Base-by-base conservation (phyloP, 2,113 vertebrate species). In the Hippocampus barbouri region DNA sequence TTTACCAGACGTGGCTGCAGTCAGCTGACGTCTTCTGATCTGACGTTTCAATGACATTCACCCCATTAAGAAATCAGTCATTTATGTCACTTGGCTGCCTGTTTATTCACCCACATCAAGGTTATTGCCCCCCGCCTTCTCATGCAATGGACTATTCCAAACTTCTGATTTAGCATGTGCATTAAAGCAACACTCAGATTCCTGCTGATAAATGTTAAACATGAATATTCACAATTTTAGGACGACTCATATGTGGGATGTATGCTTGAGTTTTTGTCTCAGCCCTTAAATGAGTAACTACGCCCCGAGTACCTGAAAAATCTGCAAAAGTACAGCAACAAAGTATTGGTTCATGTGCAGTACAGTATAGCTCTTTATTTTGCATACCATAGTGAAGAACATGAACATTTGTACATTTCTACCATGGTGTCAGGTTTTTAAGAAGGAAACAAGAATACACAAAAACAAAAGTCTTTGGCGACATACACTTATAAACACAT, bases 391-490 rank as follows among this genome's bases (percentile, higher is more conserved):
- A 77, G 68, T 74, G 66, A 80, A 85, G 64, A 70, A 89, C 79
- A 89, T 77, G 49, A 15, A 78, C 57, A 81, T 70, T 71, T 63
- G 54, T 79, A 12, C 51, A 82, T 59, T 84, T 56, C 60, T 72
- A 76, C 15, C 56, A 80, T 56, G 21, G 68, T 20, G 43, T 78
- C 69, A 75, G 0, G 21, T 72, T 79, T 40, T 60, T 16, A 63
- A 80, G 63, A 54, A 82, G 74, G 75, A 18, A 43, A 86, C 80
- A 79, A 71, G 18, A 79, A 2, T 47, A 75, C 82, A 91, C 89
- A 90, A 90, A 93, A 87, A 90, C 90, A 90, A 92, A 89, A 90
- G 70, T 86, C 82, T 92, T 91, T 87, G 86, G 87, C 88, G 80
- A 90, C 73, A 89, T 71, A 84, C 73, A 85, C 54, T 83, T 77